These are phyloP conservation scores for Aphaenogaster floridana DNA, from an alignment of 1,140 invertebrate species.

Conservation along the genomic window DNA sequence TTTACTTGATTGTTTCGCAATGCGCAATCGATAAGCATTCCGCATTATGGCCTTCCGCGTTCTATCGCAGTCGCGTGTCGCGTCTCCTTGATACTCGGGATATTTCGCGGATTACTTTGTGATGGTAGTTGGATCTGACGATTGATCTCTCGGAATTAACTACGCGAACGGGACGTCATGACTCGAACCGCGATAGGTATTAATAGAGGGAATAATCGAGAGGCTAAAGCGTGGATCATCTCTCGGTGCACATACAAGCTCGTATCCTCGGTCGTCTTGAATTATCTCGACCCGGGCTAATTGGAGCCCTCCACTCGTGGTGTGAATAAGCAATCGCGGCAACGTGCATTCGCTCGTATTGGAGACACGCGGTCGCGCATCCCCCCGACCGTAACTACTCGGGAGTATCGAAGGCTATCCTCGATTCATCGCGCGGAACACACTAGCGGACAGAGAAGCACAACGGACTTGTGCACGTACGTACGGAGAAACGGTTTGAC, in stretches of 20 bases:
- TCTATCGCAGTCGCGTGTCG: slow-evolving; percentile 20
- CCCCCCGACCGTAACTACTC: slow-evolving; percentile 30
- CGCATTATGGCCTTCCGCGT: neutral
- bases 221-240: neutral
- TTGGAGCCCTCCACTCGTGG: neutral
- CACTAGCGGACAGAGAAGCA: slow-evolving; percentile 70
- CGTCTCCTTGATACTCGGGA: neutral
- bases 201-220: neutral
- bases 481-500: slow-evolving; percentile 51
- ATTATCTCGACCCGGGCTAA: slow-evolving; percentile 15
- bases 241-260: neutral
- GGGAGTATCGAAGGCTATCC: slow-evolving; percentile 38
- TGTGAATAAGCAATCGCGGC: slow-evolving; percentile 35
- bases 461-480: slow-evolving; percentile 51
- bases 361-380: slow-evolving; percentile 46
- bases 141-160: neutral
- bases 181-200: neutral
- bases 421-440: slow-evolving; percentile 52
- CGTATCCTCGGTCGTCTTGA: neutral
- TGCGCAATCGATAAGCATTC: slow-evolving; percentile 27
- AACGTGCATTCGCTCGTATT: slow-evolving; percentile 13
- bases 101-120: neutral
- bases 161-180: neutral
- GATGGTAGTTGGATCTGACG: neutral
- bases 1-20: slow-evolving; percentile 18